A percentile compares a stretch with the other conserved stretches of the same genome.
Evolutionary conservation across 2,113 vertebrate species (phyloP).

Genomic region (Pachycephala philippinensis): DNA sequence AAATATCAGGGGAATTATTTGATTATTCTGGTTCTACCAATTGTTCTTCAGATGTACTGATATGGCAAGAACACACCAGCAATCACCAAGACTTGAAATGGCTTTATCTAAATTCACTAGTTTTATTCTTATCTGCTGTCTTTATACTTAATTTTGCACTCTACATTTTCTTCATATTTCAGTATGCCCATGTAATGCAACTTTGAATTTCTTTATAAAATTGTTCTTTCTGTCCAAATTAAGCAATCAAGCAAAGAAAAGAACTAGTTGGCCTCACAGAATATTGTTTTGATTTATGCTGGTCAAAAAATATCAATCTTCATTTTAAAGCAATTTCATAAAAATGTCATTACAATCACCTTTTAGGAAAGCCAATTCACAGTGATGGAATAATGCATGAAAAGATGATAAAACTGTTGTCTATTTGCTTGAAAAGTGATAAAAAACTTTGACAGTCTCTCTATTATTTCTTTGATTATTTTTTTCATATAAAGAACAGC

Average conservation of each 20-base stretch:
- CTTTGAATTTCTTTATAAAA: not conserved
- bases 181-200: not conserved
- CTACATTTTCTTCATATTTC: not conserved
- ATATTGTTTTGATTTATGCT: not conserved
- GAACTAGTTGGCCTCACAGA: not conserved
- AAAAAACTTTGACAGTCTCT: not conserved
- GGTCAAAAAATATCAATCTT: conserved; percentile 10
- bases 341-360: not conserved
- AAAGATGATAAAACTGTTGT: not conserved
- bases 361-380: not conserved
- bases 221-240: not conserved
- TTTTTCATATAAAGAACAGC: not conserved
- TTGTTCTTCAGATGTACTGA: conserved; percentile 34
- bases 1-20: conserved; percentile 25
- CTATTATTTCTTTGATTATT: not conserved
- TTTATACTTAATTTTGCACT: not conserved
- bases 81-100: conserved; percentile 6
- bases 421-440: not conserved
- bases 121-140: not conserved
- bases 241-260: not conserved
- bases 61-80: not conserved
- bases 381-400: not conserved
- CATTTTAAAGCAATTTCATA: conserved; percentile 41
- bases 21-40: conserved; percentile 32
- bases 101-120: not conserved